phyloP scores from a whole-genome alignment of 1,140 invertebrate genomes.

The Manduca sexta region DNA sequence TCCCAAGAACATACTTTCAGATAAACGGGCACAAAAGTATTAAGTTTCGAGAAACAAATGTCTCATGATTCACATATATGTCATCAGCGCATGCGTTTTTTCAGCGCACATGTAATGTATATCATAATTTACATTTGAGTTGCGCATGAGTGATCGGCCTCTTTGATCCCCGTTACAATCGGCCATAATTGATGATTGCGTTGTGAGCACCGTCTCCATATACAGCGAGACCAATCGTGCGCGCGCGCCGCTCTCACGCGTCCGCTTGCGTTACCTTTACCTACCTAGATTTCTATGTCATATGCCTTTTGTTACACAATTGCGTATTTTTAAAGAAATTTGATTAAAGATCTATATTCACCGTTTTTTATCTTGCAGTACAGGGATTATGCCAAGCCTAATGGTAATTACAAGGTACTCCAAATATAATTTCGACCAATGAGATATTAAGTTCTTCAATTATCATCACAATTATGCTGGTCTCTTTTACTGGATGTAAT shows the following conservation, averaged over 20 bases:
- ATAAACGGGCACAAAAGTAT: no score
- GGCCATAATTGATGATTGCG: slow-evolving; percentile 59
- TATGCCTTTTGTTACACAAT: background rate
- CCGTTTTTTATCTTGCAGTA: no score
- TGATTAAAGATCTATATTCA: no score
- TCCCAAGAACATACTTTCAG: no score
- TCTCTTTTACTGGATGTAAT: no score
- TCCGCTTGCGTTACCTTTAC: background rate
- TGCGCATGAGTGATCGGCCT: slow-evolving; percentile 35
- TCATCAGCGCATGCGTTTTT: background rate
- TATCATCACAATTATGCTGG: no score
- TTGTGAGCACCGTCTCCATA: slow-evolving; percentile 28
- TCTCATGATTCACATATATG: background rate
- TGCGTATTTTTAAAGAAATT: no score
- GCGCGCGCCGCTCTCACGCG: slow-evolving; percentile 16
- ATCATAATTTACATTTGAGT: slow-evolving; percentile 44
- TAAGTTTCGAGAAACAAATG: no score
- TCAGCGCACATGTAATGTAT: slow-evolving; percentile 10
- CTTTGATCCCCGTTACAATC: slow-evolving; percentile 67
- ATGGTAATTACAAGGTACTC: no score
- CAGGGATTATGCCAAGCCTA: no score
- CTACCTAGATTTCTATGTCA: background rate
- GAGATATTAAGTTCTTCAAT: no score
- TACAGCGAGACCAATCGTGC: slow-evolving; percentile 42
- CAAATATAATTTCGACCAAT: no score